Evolutionary conservation across 2,888 invertebrate species (phyloP), one percentile per base, ranked within the genome.

Genomic region (Melolontha melolontha): DNA sequence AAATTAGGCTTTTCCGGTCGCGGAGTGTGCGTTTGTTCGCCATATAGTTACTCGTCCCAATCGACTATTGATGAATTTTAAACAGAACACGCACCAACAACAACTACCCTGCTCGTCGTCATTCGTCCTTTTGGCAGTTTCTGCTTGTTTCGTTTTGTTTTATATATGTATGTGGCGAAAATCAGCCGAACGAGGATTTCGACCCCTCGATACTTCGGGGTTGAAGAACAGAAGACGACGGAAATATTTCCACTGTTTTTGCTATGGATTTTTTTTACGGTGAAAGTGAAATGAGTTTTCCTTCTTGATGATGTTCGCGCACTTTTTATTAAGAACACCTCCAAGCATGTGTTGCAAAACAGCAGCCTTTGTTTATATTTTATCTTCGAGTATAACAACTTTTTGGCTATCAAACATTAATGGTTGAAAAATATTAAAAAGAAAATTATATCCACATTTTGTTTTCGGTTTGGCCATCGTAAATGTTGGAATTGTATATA

Each of bases 1-100:
- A 69, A 75, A 74, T 73, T 69, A 71, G 72, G 71, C 68, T 70
- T 71, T 75, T 74, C 75, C 73, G 75, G 73, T 44, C 59, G 59
- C 29, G 44, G 44, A 59, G 29, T 29, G 29, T 12, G 59, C 59
- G 44, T 59, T 44, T 44, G 44, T 47, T 59, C 44, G 59, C 59
- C 59, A 14, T 55, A 55, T 34, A 34, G 8, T 34, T 34, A 22
- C 22, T 55, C 41, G 55, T 59, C 40, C 44, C 59, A 47, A 29
- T 59, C 44, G 59, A 55, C 59, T 44, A 59, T 59, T 59, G 59
- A 59, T 59, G 59, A 59, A 59, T 59, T 59, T 59, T 59, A 59
- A 59, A 59, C 22, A 59, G 59, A 59, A 44, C 59, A 59, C 59
- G 59, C 59, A 59, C 59, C 42, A 44, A 59, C 27, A 59, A 44